phyloP scores from a whole-genome alignment of 2,797 vertebrate genomes.

The Hephaestus fuliginosus region DNA sequence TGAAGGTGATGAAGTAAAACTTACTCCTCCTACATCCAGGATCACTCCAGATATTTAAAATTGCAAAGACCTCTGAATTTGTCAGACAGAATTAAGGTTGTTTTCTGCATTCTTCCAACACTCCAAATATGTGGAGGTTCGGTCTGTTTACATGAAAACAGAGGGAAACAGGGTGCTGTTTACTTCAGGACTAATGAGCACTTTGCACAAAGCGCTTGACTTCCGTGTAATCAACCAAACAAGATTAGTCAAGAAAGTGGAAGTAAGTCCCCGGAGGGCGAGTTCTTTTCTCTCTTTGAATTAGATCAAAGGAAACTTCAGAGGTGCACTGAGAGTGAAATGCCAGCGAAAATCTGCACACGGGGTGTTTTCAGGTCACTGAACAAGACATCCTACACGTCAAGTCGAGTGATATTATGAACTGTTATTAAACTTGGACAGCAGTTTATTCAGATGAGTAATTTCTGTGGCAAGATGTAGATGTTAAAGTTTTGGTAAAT shows the following conservation, averaged over 20 bases:
- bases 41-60: background rate
- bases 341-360: conserved; percentile 33
- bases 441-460: conserved; percentile 29
- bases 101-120: conserved; percentile 22
- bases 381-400: conserved; percentile 23
- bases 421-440: conserved; percentile 33
- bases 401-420: conserved; percentile 23
- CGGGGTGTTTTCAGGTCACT: conserved; percentile 31
- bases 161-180: conserved; percentile 60
- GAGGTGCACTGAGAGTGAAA: conserved; percentile 47
- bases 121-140: conserved; percentile 40
- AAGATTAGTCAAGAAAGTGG: conserved; percentile 72
- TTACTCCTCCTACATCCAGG: background rate
- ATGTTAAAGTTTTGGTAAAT: conserved; percentile 1
- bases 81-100: background rate
- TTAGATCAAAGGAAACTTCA: conserved; percentile 62
- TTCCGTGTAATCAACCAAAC: conserved; percentile 77
- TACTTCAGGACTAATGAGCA: conserved; percentile 73
- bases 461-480: background rate
- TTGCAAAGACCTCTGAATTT: conserved; percentile 17
- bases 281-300: conserved; percentile 57
- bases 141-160: conserved; percentile 51
- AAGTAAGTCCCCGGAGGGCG: conserved; percentile 47
- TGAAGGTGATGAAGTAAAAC: background rate
- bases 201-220: conserved; percentile 67